Evolutionary conservation across 2,797 vertebrate genomes (phyloP).

Genomic region (Sebastes itinus): DNA sequence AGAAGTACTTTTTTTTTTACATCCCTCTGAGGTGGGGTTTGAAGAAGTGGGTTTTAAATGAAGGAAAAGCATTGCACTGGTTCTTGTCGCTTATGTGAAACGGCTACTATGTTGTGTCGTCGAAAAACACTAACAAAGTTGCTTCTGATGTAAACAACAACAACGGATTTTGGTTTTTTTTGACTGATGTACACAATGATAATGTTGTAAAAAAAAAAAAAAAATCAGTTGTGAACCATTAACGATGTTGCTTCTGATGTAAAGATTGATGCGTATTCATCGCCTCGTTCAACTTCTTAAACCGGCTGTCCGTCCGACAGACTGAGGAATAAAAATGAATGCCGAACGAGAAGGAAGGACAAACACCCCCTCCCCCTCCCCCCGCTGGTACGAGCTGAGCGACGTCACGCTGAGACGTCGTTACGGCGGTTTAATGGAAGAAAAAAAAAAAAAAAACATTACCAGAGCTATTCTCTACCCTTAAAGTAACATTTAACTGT

Average conservation of each 20-base stretch:
- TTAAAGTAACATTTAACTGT: constrained; percentile 45
- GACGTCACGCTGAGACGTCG: constrained; percentile 16
- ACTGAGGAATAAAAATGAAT: constrained; percentile 35
- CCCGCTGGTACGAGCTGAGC: constrained; percentile 36
- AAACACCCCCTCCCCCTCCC: neutral
- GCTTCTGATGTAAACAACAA: constrained; percentile 63
- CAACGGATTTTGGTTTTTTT: constrained; percentile 37
- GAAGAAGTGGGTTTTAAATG: constrained; percentile 48
- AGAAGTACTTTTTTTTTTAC: constrained; percentile 10
- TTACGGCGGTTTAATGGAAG: neutral
- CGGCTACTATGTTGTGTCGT: constrained; percentile 44
- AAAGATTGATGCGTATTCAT: constrained; percentile 33
- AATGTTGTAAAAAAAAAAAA: constrained; percentile 44
- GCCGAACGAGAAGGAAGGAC: constrained; percentile 39
- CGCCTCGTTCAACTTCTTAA: constrained; percentile 44
- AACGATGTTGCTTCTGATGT: constrained; percentile 57
- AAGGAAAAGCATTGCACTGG: constrained; percentile 76
- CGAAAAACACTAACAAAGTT: constrained; percentile 40
- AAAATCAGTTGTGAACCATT: constrained; percentile 48
- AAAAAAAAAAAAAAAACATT: constrained; percentile 17
- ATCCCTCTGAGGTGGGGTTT: constrained; percentile 32
- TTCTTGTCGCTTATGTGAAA: constrained; percentile 66
- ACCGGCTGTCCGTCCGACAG: constrained; percentile 45
- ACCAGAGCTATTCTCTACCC: constrained; percentile 56
- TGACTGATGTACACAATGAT: constrained; percentile 64